Base-by-base conservation (phyloP, 2,888 invertebrate species). In the Phengaris alcon region DNA sequence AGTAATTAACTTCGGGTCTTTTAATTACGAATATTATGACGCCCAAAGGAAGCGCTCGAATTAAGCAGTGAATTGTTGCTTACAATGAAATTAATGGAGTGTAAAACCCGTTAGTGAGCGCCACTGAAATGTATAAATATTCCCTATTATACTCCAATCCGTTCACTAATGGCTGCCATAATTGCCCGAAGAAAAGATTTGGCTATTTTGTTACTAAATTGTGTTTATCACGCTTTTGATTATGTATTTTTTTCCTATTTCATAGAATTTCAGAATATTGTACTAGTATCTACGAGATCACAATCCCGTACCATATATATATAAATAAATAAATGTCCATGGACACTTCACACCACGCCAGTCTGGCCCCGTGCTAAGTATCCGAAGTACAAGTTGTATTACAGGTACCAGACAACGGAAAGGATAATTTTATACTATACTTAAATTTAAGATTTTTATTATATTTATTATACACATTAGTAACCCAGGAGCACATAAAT, bases 81-180 rank as follows among this genome's bases (percentile, higher is more conserved):
- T 83, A 88, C 88, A 91, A 91, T 90, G 85, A 90, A 87, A 83
- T 87, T 91, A 91, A 92, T 92, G 90, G 87, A 83, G 84, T 87
- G 90, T 85, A 85, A 89, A 87, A 82, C 82, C 83, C 79, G 80
- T 77, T 79, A 80, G 72, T 72, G 35, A 72, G 13, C 64, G 35
- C 35, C 64, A 13, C 64, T 44, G 64, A 64, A 44, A 64, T 64
- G 35, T 44, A 64, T 64, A 64, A 64, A 64, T 64, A 64, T 44
- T 12, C 35, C 35, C 64, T 44, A 64, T 64, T 64, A 44, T 64
- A 64, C 64, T 15, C 64, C 64, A 64, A 64, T 35, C 64, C 64
- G 35, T 64, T 64, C 9, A 22, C 68, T 74, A 74, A 68, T 74
- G 52, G 51, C 64, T 10, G 13, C 35, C 35, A 12, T 64, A 44